Conservation (phyloP, 2,888 invertebrate genomes). For the Tenthredo amoena region DNA sequence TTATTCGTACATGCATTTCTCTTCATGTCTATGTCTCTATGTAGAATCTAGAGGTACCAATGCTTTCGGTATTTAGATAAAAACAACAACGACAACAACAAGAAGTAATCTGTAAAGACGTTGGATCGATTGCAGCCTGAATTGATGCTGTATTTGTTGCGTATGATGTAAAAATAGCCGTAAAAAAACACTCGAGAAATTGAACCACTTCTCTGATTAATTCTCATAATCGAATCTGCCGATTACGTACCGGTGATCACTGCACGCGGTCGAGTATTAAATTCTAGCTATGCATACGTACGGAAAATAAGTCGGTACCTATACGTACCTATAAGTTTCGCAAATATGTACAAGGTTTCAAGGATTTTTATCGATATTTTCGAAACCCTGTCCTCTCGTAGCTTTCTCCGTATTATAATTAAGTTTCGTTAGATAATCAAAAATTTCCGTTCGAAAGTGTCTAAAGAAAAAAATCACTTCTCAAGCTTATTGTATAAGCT, state of each 20-base stretch:
- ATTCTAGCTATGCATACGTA: background rate
- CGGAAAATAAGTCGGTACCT: background rate
- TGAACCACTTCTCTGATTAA: conserved; percentile 36
- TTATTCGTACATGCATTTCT: background rate
- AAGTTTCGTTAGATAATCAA: background rate
- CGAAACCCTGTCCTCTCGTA: background rate
- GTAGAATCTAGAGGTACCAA: background rate
- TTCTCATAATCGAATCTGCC: background rate
- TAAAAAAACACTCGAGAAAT: conserved; percentile 30
- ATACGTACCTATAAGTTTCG: background rate
- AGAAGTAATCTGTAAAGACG: background rate
- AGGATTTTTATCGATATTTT: background rate
- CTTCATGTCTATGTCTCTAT: background rate
- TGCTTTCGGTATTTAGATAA: background rate
- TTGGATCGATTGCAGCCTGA: conserved; percentile 25
- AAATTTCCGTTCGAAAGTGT: background rate
- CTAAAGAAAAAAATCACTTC: background rate
- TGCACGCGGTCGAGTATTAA: background rate
- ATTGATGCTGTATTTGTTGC: conserved; percentile 23
- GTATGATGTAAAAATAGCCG: background rate
- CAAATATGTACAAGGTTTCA: background rate
- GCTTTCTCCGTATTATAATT: background rate
- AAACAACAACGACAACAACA: background rate
- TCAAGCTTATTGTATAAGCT: background rate
- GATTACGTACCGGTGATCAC: background rate